Percentiles rank a stretch among this genome's conserved stretches.
phyloP scores from a whole-genome alignment of 2,113 vertebrate genomes.

The Romanogobio albipinnatus region DNA sequence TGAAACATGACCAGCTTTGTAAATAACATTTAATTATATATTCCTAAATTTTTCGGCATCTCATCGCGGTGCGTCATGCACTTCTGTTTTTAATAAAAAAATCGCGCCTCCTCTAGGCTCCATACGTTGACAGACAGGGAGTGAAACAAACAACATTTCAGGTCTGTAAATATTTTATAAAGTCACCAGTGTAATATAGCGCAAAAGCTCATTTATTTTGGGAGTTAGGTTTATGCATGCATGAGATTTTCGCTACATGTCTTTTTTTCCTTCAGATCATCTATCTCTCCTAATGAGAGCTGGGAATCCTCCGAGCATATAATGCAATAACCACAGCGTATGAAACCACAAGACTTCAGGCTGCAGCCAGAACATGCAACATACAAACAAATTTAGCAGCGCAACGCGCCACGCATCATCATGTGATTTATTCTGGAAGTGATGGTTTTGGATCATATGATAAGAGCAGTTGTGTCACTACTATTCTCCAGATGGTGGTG shows the following conservation, averaged over 20 bases:
- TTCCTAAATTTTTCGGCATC: conserved; percentile 29
- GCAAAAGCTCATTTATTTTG: conserved; percentile 18
- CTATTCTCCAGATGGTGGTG: not conserved
- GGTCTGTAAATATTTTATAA: conserved; percentile 45
- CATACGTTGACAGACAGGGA: conserved; percentile 13
- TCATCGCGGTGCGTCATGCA: not conserved
- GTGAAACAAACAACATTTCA: conserved; percentile 32
- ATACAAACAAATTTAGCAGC: conserved; percentile 7
- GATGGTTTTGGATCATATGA: not conserved
- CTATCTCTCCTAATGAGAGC: conserved; percentile 33
- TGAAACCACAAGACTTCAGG: not conserved
- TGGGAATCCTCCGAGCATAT: conserved; percentile 36
- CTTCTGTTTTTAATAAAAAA: conserved; percentile 37
- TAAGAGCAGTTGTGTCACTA: not conserved
- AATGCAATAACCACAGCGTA: conserved; percentile 46
- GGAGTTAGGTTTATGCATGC: conserved; percentile 27
- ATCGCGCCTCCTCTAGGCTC: conserved; percentile 2
- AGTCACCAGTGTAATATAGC: conserved; percentile 26
- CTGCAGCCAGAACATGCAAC: conserved; percentile 10
- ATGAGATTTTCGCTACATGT: conserved; percentile 31
- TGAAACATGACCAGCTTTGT: not conserved
- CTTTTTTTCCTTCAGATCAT: not conserved
- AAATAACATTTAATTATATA: conserved; percentile 38
- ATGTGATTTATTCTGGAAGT: not conserved
- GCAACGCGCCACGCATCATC: not conserved